Percentiles rank a stretch among this genome's conserved stretches.
phyloP scores from a whole-genome alignment of 2,888 invertebrate genomes.

The Empis stercorea region DNA sequence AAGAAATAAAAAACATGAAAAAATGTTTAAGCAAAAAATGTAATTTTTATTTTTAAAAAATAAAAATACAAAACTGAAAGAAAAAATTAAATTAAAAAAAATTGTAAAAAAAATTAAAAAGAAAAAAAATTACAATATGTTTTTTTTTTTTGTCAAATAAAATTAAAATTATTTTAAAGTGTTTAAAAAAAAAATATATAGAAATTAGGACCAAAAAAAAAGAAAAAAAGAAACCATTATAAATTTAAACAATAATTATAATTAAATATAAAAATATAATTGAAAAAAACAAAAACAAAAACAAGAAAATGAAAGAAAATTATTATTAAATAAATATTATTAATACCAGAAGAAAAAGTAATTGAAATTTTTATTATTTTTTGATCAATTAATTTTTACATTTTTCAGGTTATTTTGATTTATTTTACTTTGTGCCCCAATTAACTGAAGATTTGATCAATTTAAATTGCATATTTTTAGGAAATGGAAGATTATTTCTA shows the following conservation, averaged over 20 bases:
- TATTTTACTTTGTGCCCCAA: too few relatives aligned
- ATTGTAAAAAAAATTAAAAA: conserved; percentile 13
- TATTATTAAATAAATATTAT: conserved; percentile 1
- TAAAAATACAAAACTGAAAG: too few relatives aligned
- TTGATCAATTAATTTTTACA: too few relatives aligned
- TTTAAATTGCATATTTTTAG: too few relatives aligned
- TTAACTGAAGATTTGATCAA: too few relatives aligned
- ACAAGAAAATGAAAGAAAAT: conserved; percentile 5
- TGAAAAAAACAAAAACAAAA: conserved; percentile 4
- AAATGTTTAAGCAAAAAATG: too few relatives aligned
- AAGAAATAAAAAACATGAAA: not conserved
- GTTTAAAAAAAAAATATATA: conserved; percentile 8
- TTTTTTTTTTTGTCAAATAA: too few relatives aligned
- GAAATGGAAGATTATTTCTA: too few relatives aligned
- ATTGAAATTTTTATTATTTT: not conserved
- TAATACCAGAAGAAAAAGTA: not conserved
- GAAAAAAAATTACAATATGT: conserved; percentile 20
- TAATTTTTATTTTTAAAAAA: too few relatives aligned
- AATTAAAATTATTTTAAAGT: conserved; percentile 11
- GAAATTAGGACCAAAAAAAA: conserved; percentile 5
- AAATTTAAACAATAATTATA: conserved; percentile 17
- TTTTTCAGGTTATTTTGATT: too few relatives aligned
- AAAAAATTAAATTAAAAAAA: conserved; percentile 9
- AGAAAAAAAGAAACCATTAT: conserved; percentile 1
- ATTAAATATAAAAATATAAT: conserved; percentile 2